Percentiles rank a stretch among this genome's conserved stretches.
Conservation (phyloP, 1,140 invertebrate species). For the Battus philenor region DNA sequence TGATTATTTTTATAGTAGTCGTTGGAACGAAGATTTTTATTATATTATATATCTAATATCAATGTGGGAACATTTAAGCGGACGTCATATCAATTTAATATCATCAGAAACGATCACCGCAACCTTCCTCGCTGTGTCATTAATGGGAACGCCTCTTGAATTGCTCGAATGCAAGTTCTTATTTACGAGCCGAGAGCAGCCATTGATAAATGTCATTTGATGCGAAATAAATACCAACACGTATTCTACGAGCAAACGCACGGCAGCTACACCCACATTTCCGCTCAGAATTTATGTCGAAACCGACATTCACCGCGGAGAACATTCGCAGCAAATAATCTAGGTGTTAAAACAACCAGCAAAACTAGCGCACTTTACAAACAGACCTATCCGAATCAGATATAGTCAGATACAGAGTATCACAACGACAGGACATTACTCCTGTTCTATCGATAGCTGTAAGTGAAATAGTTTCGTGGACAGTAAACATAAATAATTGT, state of each 20-base stretch:
- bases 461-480: constrained; percentile 69
- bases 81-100: no score
- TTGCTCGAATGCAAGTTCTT: no score
- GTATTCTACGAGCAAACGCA: constrained; percentile 45
- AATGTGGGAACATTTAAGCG: no score
- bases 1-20: no score
- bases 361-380: constrained; percentile 70
- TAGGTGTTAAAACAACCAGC: constrained; percentile 70
- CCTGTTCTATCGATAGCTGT: constrained; percentile 69
- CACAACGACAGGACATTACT: constrained; percentile 67
- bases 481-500: constrained; percentile 72
- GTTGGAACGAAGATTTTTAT: no score
- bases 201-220: constrained; percentile 45
- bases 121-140: no score
- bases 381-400: constrained; percentile 73
- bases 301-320: constrained; percentile 64
- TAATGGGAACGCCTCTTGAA: no score
- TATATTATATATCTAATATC: no score
- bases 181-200: constrained; percentile 36
- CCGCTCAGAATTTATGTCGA: constrained; percentile 67
- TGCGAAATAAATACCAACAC: constrained; percentile 53
- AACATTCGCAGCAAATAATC: constrained; percentile 70
- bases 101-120: no score
- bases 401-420: constrained; percentile 70
- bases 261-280: constrained; percentile 69